Evolutionary conservation across 2,113 vertebrate genomes (phyloP).

Genomic region (Gallinago jamesoni): DNA sequence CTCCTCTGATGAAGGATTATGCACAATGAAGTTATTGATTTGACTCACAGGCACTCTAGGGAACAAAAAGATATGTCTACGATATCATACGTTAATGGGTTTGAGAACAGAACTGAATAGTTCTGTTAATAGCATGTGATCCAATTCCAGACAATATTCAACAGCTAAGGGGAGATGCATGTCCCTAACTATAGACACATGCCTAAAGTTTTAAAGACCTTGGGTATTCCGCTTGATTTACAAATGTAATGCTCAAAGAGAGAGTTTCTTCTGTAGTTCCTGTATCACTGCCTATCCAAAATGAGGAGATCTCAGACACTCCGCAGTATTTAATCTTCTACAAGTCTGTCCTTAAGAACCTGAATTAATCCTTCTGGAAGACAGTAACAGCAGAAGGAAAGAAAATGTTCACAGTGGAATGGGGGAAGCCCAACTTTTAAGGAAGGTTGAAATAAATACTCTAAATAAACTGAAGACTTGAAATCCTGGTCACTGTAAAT

Average conservation of each 20-base stretch:
- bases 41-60: not conserved
- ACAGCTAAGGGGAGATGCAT: not conserved
- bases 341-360: not conserved
- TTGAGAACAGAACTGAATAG: not conserved
- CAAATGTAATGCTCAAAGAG: not conserved
- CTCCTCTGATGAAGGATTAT: not conserved
- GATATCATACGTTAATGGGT: not conserved
- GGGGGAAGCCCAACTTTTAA: not conserved
- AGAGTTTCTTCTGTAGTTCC: not conserved
- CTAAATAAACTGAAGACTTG: not conserved
- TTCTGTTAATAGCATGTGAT: not conserved
- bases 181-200: not conserved
- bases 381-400: not conserved
- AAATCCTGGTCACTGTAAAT: not conserved
- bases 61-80: not conserved
- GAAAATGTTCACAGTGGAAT: not conserved
- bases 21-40: not conserved
- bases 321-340: not conserved
- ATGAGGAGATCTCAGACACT: not conserved
- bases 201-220: not conserved
- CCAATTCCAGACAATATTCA: not conserved
- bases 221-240: not conserved
- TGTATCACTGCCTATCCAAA: not conserved
- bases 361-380: not conserved
- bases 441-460: not conserved